Evolutionary conservation across 2,888 invertebrate genomes (phyloP), one percentile per base, ranked within the genome.

Genomic region (Archaeoteleia sp.): DNA sequence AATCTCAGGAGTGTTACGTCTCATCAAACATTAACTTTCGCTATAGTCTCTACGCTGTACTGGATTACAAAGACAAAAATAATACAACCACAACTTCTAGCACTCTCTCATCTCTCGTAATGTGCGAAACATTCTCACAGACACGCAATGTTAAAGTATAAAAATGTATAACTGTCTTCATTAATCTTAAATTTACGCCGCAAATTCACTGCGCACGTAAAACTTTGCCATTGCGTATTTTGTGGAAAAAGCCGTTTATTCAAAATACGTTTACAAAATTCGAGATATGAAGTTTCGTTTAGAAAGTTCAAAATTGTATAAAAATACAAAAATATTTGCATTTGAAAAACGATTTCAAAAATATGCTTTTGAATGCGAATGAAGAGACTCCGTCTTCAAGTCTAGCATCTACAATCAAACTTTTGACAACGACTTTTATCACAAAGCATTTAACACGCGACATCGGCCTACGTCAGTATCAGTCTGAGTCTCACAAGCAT

Each of bases 401-500:
- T n/a, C n/a, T n/a, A n/a, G n/a, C n/a, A n/a, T n/a, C n/a, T 66
- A 60, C 39, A 20, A 15, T 17, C 49, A 53, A 61, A 46, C 46
- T 62, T 66, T 37, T 55, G 49, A 40, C 48, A 27, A 53, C 27
- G 46, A 37, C 29, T 61, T 61, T 61, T 46, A 53, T 37, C 46
- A 61, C 61, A 62, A 62, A 54, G 34, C 13, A 42, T 42, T 14
- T 49, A 37, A 48, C 23, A 49, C 61, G 43, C 12, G 12, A 55
- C 13, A 54, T 62, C 61, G 67, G 58, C 70, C 67, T 73, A 68
- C 76, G 74, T 78, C 73, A 78, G 70, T 78, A 79, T 82, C 82
- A 81, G 82, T 82, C 81, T 82, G 81, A 78, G 77, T 78, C 77
- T 78, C 78, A 77, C 60, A 51, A 34, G 51, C 60, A 45, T 62